These are phyloP conservation scores for Ommatoiulus sabulosus DNA, from an alignment of 2,888 invertebrate genomes.

Conservation along the genomic window DNA sequence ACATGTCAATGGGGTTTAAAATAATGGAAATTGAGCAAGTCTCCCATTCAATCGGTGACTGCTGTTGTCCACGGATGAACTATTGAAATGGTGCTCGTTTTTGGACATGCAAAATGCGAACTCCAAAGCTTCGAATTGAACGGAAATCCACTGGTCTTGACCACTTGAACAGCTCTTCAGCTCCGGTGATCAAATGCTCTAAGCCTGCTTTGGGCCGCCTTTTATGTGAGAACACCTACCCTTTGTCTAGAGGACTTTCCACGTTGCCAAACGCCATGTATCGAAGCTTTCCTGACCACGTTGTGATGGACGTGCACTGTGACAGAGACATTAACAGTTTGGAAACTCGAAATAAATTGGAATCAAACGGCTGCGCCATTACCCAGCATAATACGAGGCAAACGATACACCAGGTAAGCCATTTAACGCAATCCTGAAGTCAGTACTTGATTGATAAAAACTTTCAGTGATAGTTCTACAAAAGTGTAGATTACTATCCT, in stretches of 20 bases:
- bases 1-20: neutral
- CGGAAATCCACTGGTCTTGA: neutral
- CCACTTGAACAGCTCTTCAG: neutral
- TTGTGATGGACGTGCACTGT: neutral
- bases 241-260: neutral
- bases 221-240: neutral
- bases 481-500: too few relatives aligned
- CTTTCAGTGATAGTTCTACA: too few relatives aligned
- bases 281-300: neutral
- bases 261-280: neutral
- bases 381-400: neutral
- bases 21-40: neutral
- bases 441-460: too few relatives aligned
- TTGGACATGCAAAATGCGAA: neutral
- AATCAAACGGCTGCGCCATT: neutral
- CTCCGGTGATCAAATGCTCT: neutral
- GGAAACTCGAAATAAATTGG: neutral
- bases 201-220: neutral
- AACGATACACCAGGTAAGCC: neutral
- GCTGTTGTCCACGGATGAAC: neutral
- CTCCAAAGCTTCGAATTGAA: neutral
- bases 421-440: too few relatives aligned
- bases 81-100: neutral
- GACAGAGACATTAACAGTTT: neutral
- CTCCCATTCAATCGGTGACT: neutral